Evolutionary conservation across 2,113 vertebrate genomes (phyloP).

Genomic region (Electrona antarctica): DNA sequence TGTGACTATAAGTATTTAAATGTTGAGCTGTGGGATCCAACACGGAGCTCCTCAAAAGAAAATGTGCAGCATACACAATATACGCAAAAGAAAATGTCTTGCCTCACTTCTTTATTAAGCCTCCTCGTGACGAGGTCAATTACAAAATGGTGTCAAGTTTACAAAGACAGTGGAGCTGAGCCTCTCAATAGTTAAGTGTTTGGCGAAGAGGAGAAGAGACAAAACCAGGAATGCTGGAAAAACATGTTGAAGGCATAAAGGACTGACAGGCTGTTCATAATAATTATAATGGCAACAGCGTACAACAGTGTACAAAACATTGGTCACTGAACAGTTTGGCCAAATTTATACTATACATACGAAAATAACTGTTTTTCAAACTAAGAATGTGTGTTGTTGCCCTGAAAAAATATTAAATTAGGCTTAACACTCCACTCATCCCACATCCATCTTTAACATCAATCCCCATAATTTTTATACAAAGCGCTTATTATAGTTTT

Average conservation of each 20-base stretch:
- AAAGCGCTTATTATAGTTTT: neutral
- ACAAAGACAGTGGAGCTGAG: slow-evolving; percentile 58
- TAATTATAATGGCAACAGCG: slow-evolving; percentile 47
- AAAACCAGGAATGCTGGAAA: slow-evolving; percentile 34
- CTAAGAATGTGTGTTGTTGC: too few species aligned
- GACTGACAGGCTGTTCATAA: slow-evolving; percentile 55
- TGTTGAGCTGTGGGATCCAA: slow-evolving; percentile 50
- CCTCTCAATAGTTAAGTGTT: slow-evolving; percentile 63
- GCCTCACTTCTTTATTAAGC: slow-evolving; percentile 75
- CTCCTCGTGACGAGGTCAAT: slow-evolving; percentile 52
- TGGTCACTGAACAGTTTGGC: slow-evolving; percentile 76
- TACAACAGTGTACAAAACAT: slow-evolving; percentile 60
- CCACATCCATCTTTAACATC: slow-evolving; percentile 53
- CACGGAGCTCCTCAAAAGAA: slow-evolving; percentile 5
- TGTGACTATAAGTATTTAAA: slow-evolving; percentile 55
- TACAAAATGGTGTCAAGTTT: slow-evolving; percentile 70
- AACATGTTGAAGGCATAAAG: slow-evolving; percentile 46
- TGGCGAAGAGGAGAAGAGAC: slow-evolving; percentile 37
- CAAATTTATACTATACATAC: too few species aligned
- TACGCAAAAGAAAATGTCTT: slow-evolving; percentile 25
- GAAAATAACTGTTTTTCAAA: too few species aligned
- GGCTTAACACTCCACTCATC: slow-evolving; percentile 35
- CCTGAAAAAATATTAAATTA: too few species aligned
- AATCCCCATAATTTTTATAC: slow-evolving; percentile 30
- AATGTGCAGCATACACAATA: slow-evolving; percentile 1